Evolutionary conservation across 2,888 invertebrate species (phyloP).

Genomic region (Myopa testacea): DNA sequence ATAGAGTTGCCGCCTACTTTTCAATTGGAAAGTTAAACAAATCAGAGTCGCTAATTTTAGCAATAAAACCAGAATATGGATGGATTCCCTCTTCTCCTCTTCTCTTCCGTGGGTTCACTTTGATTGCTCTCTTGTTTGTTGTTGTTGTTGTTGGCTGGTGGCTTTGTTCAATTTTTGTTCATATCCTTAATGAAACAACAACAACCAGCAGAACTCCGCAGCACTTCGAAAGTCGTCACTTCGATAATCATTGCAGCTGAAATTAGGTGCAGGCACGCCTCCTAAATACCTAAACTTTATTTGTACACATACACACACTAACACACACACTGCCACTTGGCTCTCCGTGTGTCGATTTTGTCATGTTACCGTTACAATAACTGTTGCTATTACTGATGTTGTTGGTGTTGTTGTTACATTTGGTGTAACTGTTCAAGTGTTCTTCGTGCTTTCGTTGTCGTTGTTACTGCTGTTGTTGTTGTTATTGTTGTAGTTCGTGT

Average conservation of each 20-base stretch:
- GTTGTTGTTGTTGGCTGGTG: not conserved
- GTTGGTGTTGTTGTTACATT: slow-evolving; percentile 38
- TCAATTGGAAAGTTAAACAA: slow-evolving; percentile 35
- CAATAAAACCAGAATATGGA: not conserved
- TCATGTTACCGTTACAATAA: slow-evolving; percentile 21
- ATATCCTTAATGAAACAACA: slow-evolving; percentile 31
- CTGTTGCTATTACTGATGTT: slow-evolving; percentile 43
- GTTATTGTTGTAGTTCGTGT: slow-evolving; percentile 51
- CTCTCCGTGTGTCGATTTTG: too few relatives aligned
- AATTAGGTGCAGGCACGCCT: not conserved
- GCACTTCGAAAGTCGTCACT: not conserved
- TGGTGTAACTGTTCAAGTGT: slow-evolving; percentile 28
- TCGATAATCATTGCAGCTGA: not conserved
- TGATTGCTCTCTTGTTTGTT: slow-evolving; percentile 26
- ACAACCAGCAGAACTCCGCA: not conserved
- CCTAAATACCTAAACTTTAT: not conserved
- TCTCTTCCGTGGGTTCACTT: not conserved
- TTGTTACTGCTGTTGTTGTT: slow-evolving; percentile 46
- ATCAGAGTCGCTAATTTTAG: slow-evolving; percentile 32
- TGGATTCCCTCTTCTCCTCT: not conserved
- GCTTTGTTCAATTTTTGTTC: slow-evolving; percentile 11
- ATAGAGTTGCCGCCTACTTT: slow-evolving; percentile 11
- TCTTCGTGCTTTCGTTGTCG: slow-evolving; percentile 5
- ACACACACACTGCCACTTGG: not conserved
- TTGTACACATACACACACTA: not conserved